These are phyloP conservation scores for Eumeta japonica DNA, from an alignment of 1,140 invertebrate species.

Conservation along the genomic window DNA sequence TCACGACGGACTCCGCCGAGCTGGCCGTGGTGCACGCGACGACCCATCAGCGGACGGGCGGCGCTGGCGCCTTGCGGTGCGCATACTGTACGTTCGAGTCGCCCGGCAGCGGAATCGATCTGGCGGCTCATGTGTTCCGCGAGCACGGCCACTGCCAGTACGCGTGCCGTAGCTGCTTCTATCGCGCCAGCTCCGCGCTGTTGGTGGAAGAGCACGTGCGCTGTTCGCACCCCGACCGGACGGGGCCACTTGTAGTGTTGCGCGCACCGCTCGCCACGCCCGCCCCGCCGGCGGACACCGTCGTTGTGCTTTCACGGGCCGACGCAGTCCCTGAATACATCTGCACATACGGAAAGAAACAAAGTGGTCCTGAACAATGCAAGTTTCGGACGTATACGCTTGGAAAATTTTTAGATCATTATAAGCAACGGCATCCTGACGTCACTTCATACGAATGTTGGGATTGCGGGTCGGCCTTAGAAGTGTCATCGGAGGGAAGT, in stretches of 20 bases:
- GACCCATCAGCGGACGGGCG: constrained; percentile 35
- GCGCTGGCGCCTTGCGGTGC: constrained; percentile 30
- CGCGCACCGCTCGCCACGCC: background rate
- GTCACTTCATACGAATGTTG: background rate
- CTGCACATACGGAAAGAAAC: constrained; percentile 27
- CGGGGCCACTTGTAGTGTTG: constrained; percentile 4
- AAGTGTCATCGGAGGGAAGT: constrained; percentile 18
- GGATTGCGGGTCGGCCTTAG: constrained; percentile 8
- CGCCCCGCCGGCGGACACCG: constrained; percentile 3
- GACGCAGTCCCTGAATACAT: constrained; percentile 31
- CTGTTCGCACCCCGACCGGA: constrained; percentile 17
- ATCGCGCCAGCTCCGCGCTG: constrained; percentile 32
- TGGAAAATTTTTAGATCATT: constrained; percentile 16
- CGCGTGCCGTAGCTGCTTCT: constrained; percentile 36
- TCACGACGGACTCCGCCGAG: constrained; percentile 33
- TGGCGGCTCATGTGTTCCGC: constrained; percentile 46
- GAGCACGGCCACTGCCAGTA: constrained; percentile 30
- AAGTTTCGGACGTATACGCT: constrained; percentile 32
- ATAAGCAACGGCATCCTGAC: constrained; percentile 1
- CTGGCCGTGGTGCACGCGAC: constrained; percentile 34
- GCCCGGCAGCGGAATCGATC: constrained; percentile 33
- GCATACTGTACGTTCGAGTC: constrained; percentile 40
- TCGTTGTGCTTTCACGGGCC: constrained; percentile 23
- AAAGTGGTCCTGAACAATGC: constrained; percentile 10
- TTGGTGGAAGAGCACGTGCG: constrained; percentile 29